Conservation (phyloP, 1,140 invertebrate genomes). For the Sinonovacula constricta region DNA sequence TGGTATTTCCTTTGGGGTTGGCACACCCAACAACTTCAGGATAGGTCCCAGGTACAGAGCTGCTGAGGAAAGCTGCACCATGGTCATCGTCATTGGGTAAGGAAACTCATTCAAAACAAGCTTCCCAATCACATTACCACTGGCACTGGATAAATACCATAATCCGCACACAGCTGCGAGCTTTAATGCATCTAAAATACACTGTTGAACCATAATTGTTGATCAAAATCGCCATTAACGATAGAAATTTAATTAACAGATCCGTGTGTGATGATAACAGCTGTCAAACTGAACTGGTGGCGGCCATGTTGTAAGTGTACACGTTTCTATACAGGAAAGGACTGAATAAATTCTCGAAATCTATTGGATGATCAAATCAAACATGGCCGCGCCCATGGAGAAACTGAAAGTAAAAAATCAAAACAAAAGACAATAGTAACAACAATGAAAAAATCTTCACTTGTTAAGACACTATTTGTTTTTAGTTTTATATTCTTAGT, state of each 20-base stretch:
- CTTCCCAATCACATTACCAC: constrained; percentile 96
- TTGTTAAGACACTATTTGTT: constrained; percentile 12
- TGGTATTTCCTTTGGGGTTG: constrained; percentile 64
- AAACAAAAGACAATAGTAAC: no score
- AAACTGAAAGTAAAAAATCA: not conserved
- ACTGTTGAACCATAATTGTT: constrained; percentile 59
- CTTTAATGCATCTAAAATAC: constrained; percentile 65
- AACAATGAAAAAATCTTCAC: constrained; percentile 29
- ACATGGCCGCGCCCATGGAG: constrained; percentile 48
- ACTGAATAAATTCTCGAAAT: not conserved
- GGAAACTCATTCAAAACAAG: constrained; percentile 93
- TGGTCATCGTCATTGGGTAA: constrained; percentile 94
- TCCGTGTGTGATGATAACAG: constrained; percentile 10
- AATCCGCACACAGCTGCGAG: constrained; percentile 88
- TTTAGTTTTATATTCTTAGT: constrained; percentile 15
- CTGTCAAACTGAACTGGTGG: constrained; percentile 3
- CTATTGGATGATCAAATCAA: constrained; percentile 10
- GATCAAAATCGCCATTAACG: not conserved
- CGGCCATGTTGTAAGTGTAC: constrained; percentile 26
- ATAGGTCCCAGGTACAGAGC: constrained; percentile 69
- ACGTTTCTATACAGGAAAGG: constrained; percentile 46
- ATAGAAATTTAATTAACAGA: not conserved
- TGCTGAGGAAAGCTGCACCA: constrained; percentile 94
- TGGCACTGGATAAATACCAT: constrained; percentile 94
- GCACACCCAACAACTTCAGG: constrained; percentile 61